Evolutionary conservation across 2,888 invertebrate genomes (phyloP).

Genomic region (Gastracanthus pulcherrimus): DNA sequence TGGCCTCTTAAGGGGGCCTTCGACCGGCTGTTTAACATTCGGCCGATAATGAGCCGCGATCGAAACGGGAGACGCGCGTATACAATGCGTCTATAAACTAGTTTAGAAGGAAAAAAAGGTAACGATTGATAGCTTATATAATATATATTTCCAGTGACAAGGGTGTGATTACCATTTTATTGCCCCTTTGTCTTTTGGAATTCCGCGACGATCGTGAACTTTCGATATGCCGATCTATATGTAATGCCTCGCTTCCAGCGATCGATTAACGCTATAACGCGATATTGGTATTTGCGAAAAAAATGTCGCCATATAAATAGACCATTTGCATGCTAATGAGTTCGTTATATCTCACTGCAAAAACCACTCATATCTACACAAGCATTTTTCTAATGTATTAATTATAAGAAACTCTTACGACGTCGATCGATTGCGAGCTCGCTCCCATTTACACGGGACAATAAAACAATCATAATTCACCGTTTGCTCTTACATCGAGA

Average conservation of each 20-base stretch:
- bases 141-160: background rate
- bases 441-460: background rate
- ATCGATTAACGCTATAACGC: background rate
- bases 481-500: background rate
- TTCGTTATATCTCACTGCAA: background rate
- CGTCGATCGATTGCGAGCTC: background rate
- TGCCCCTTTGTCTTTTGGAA: background rate
- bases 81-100: too few species aligned
- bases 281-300: background rate
- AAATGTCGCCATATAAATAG: too few species aligned
- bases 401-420: background rate
- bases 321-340: background rate
- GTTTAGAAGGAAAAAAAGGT: background rate
- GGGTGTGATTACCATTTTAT: background rate
- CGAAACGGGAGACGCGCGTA: background rate
- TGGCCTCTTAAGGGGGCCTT: slow-evolving; percentile 10
- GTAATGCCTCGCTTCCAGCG: background rate
- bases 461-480: slow-evolving; percentile 1
- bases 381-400: background rate
- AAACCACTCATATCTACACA: background rate
- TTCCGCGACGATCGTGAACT: background rate
- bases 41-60: slow-evolving; percentile 33
- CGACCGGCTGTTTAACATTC: slow-evolving; percentile 24
- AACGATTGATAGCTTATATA: background rate
- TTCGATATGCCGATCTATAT: background rate